phyloP scores from a whole-genome alignment of 2,797 vertebrate species.

The Bothrops alternatus region DNA sequence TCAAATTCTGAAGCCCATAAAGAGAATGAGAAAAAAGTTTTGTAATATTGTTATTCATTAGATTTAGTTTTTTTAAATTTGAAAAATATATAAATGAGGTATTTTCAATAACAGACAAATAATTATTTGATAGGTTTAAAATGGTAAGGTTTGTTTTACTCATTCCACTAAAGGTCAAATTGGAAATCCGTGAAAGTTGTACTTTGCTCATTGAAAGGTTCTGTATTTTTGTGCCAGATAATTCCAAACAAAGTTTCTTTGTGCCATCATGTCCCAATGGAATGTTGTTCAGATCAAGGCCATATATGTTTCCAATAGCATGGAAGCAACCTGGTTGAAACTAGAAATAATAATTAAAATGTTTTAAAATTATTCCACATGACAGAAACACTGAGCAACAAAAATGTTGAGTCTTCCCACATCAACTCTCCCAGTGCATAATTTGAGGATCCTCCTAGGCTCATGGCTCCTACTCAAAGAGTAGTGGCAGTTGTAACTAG shows the following conservation, averaged over 20 bases:
- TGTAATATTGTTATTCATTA: constrained; percentile 78
- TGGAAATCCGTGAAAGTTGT: constrained; percentile 67
- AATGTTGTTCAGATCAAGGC: constrained; percentile 77
- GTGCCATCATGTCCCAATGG: constrained; percentile 60
- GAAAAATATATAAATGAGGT: constrained; percentile 82
- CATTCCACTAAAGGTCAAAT: constrained; percentile 78
- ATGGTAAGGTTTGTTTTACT: constrained; percentile 76
- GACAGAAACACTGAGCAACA: not conserved
- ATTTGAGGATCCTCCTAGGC: not conserved
- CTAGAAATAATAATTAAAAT: constrained; percentile 66
- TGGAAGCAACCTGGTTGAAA: constrained; percentile 80
- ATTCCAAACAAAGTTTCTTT: constrained; percentile 75
- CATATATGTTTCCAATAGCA: constrained; percentile 73
- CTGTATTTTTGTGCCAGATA: constrained; percentile 77
- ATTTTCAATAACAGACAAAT: constrained; percentile 68
- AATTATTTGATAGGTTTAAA: constrained; percentile 83
- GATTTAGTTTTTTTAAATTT: constrained; percentile 74
- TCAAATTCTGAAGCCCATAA: constrained; percentile 79
- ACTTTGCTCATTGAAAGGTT: constrained; percentile 76
- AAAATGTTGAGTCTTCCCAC: not conserved
- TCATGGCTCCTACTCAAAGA: not conserved
- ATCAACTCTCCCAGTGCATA: not conserved
- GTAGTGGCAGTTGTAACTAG: not conserved
- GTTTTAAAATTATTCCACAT: not conserved
- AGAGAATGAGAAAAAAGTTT: constrained; percentile 75